A percentile compares a stretch with the other conserved stretches of the same genome.
These are phyloP conservation scores for Drosophila mercatorum DNA, from an alignment of 2,888 invertebrate species.

Conservation along the genomic window DNA sequence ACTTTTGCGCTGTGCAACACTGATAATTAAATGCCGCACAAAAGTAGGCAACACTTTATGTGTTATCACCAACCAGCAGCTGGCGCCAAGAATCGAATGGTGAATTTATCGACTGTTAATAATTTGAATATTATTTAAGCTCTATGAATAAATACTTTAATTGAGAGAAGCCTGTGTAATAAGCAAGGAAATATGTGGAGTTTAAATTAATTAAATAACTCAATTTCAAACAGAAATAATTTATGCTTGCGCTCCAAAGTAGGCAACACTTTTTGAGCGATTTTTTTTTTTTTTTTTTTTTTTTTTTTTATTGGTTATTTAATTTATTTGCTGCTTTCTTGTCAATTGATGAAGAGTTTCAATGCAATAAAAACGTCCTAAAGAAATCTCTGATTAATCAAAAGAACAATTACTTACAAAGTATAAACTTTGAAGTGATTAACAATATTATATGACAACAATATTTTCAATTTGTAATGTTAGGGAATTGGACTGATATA, in stretches of 20 bases:
- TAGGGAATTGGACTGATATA: background rate
- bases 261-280: background rate
- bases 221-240: background rate
- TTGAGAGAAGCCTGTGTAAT: background rate
- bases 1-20: background rate
- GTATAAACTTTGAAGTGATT: background rate
- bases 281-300: no score
- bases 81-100: background rate
- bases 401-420: background rate
- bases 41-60: slow-evolving; percentile 30
- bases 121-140: background rate
- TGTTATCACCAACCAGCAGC: no score
- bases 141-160: background rate
- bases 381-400: no score
- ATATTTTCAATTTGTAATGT: background rate
- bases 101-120: background rate
- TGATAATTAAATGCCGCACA: background rate
- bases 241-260: background rate
- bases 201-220: background rate
- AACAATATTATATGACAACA: background rate
- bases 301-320: no score
- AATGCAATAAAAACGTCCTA: no score
- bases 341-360: no score
- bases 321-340: no score
- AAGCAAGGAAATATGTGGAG: background rate